Percentiles rank a stretch among this genome's conserved stretches.
These are phyloP conservation scores for Cassiopea andromeda DNA, from an alignment of 30 jellyfish, hydroid and myxozoan genomes.

Conservation along the genomic window DNA sequence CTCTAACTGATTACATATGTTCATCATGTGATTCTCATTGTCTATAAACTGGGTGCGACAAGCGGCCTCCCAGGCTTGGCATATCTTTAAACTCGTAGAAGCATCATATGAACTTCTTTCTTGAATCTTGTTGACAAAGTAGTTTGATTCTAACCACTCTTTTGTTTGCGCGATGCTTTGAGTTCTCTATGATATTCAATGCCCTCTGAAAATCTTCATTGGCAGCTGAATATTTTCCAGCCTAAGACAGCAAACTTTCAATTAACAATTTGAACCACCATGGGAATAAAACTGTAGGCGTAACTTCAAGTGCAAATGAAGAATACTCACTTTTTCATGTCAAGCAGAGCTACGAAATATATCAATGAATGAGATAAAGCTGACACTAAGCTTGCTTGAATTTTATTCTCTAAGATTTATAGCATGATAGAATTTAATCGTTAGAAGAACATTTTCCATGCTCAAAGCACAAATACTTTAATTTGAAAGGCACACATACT, in stretches of 20 bases:
- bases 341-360: no score
- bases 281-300: no score
- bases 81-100: background rate
- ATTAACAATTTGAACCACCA: background rate
- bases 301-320: no score
- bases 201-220: constrained; percentile 62
- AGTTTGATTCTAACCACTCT: constrained; percentile 42
- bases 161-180: constrained; percentile 47
- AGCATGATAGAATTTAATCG: no score
- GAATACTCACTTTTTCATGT: no score
- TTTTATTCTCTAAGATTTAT: no score
- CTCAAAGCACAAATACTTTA: no score
- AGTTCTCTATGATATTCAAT: constrained; percentile 47
- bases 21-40: background rate
- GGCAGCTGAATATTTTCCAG: constrained; percentile 56
- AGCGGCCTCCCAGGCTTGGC: background rate
- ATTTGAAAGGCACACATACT: no score
- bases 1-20: no score
- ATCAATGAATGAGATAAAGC: no score
- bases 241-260: constrained; percentile 25
- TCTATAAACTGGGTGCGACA: background rate
- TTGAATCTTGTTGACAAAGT: constrained; percentile 61
- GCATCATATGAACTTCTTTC: constrained; percentile 26
- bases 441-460: no score
- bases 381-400: no score